phyloP scores from a whole-genome alignment of 2,797 vertebrate genomes.

The Oreonectes daqikongensis region DNA sequence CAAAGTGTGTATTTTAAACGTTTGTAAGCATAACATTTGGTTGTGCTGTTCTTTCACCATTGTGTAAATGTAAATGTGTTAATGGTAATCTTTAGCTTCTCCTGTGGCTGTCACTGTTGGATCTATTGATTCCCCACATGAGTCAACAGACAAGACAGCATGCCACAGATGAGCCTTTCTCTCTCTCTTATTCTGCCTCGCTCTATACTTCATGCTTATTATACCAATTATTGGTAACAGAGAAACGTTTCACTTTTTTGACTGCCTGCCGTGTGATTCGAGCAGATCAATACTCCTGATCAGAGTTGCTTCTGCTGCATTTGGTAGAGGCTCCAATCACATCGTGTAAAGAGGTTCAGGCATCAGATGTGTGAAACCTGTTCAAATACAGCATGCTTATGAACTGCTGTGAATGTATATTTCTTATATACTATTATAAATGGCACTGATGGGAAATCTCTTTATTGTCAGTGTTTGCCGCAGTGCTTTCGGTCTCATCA shows the following conservation, averaged over 20 bases:
- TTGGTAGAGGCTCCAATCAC: constrained; percentile 35
- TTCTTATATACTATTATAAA: neutral
- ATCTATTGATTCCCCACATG: constrained; percentile 55
- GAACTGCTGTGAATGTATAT: neutral
- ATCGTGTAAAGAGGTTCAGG: constrained; percentile 17
- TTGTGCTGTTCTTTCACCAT: constrained; percentile 34
- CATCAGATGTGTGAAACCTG: constrained; percentile 35
- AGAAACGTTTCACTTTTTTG: constrained; percentile 71
- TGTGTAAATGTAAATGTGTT: constrained; percentile 42
- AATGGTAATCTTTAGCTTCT: constrained; percentile 45
- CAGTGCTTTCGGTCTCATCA: neutral
- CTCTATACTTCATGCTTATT: constrained; percentile 74
- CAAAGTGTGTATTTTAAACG: neutral
- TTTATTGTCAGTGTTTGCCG: neutral
- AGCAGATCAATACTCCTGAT: constrained; percentile 76
- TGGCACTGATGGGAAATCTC: neutral
- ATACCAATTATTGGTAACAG: constrained; percentile 79
- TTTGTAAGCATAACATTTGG: constrained; percentile 2
- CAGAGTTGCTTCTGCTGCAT: constrained; percentile 42
- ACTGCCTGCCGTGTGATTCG: constrained; percentile 69
- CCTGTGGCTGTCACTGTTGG: constrained; percentile 43
- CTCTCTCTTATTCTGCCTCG: constrained; percentile 19
- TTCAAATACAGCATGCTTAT: neutral
- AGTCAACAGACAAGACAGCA: constrained; percentile 43
- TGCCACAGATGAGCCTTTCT: constrained; percentile 57